Percentiles rank a stretch among this genome's conserved stretches.
phyloP scores from a whole-genome alignment of 2,113 vertebrate genomes.

The Ctenodactylus gundi region DNA sequence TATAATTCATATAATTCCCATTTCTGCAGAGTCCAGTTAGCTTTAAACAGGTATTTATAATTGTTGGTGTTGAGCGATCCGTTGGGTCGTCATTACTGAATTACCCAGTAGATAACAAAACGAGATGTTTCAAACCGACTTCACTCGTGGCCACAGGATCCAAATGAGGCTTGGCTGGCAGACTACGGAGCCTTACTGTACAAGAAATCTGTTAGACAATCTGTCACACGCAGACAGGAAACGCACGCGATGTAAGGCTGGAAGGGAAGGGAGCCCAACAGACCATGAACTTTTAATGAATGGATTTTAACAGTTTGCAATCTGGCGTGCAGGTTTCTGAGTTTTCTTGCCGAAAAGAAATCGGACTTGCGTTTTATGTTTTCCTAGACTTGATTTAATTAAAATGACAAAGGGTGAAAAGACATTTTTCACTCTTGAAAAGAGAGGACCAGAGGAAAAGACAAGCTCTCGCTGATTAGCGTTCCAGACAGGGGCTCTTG shows the following conservation, averaged over 20 bases:
- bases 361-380: constrained; percentile 28
- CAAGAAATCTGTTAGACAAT: constrained; percentile 76
- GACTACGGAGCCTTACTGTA: constrained; percentile 54
- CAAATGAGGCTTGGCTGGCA: constrained; percentile 66
- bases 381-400: constrained; percentile 62
- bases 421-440: constrained; percentile 20
- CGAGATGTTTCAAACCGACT: constrained; percentile 81
- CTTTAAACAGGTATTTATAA: constrained; percentile 72
- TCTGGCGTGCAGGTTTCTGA: constrained; percentile 60
- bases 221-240: constrained; percentile 75
- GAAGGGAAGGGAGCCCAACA: constrained; percentile 74
- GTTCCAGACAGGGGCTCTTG: constrained; percentile 39
- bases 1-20: constrained; percentile 41
- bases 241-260: constrained; percentile 59
- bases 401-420: constrained; percentile 70
- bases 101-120: constrained; percentile 81
- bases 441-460: neutral
- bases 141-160: constrained; percentile 72
- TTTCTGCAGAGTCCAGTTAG: constrained; percentile 62
- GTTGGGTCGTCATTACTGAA: constrained; percentile 77
- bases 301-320: constrained; percentile 78
- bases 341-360: constrained; percentile 60
- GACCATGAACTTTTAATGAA: constrained; percentile 78
- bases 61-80: constrained; percentile 70
- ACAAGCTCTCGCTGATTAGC: constrained; percentile 22